Base-by-base conservation (phyloP, 2,113 vertebrate species). In the Proteles cristata region DNA sequence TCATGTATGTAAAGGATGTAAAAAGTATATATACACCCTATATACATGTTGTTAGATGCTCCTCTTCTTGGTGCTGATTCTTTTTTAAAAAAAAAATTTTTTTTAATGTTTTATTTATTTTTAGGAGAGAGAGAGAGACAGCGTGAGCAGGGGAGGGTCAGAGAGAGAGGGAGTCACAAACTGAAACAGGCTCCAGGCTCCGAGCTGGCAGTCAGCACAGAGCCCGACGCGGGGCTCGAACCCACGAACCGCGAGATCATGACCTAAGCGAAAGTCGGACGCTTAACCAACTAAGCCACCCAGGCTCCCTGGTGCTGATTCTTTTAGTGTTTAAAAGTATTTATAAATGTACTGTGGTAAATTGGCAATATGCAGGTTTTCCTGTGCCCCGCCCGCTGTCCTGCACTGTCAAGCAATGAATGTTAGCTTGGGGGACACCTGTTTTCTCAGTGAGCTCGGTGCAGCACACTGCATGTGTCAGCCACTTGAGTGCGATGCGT, bases 391-490 rank as follows among this genome's bases (percentile, higher is more conserved):
- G 77, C 33, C 77, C n/a, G 31, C 79, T 58, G 35, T 39, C 48
- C 1, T 5, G n/a, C 45, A 5, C 55, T 43, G 31, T 17, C 16
- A 66, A 77, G 35, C 53, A 45, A 0, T 61, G 91, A n/a, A 1
- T 9, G 21, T 50, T 43, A 14, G 9, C n/a, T 43, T 31, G 86
- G 26, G 7, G 7, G 25, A 6, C 33, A 7, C 50, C 11, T 0
- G 0, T 33, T 73, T 74, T 74, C 68, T 39, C 50, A 11, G 1
- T 12, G 43, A 25, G n/a, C 55, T 15, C 26, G 14, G 3, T 0
- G 65, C 53, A 9, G 28, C 39, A 5, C 9, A 1, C 0, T 31
- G 5, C 2, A 4, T 28, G 3, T 17, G 68, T 26, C 16, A 19
- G 58, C 90, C 8, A 7, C 48, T 1, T 50, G 39, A n/a, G 11